These are phyloP conservation scores for Lampris incognitus DNA, from an alignment of 2,113 vertebrate species.

Conservation along the genomic window DNA sequence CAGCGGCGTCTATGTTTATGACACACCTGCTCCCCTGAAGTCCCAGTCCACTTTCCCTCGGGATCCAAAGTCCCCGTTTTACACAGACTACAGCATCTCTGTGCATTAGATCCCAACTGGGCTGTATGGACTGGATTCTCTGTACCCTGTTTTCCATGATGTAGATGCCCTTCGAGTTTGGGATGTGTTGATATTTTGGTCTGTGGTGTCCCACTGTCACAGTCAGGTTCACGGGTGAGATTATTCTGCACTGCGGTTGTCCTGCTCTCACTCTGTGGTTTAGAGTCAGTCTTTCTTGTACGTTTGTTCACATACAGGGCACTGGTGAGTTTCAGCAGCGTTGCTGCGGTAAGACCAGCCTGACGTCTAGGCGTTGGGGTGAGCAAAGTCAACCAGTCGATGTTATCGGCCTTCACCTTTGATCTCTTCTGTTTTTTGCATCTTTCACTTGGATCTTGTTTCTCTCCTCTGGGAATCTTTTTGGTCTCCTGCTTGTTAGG, in stretches of 20 bases:
- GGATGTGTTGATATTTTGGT: constrained; percentile 62
- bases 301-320: constrained; percentile 79
- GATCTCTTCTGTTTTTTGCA: constrained; percentile 70
- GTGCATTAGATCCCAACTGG: constrained; percentile 41
- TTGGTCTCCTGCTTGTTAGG: constrained; percentile 52
- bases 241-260: constrained; percentile 75
- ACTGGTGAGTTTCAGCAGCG: constrained; percentile 93
- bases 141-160: constrained; percentile 64
- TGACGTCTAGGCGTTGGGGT: constrained; percentile 91
- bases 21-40: constrained; percentile 64
- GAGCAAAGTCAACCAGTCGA: constrained; percentile 76
- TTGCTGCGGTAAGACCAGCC: constrained; percentile 94
- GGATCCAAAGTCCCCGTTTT: constrained; percentile 81
- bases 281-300: constrained; percentile 77
- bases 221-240: constrained; percentile 62
- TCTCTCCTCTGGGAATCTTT: constrained; percentile 65
- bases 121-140: constrained; percentile 43
- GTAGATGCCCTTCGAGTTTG: constrained; percentile 71
- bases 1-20: constrained; percentile 67
- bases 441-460: constrained; percentile 43
- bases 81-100: constrained; percentile 85
- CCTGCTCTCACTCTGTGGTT: constrained; percentile 65
- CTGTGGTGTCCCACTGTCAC: constrained; percentile 58
- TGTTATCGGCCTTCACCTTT: constrained; percentile 51
- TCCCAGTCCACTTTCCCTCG: constrained; percentile 76